Base-by-base conservation (phyloP, 2,888 invertebrate genomes). In the Caenorhabditis japonica region DNA sequence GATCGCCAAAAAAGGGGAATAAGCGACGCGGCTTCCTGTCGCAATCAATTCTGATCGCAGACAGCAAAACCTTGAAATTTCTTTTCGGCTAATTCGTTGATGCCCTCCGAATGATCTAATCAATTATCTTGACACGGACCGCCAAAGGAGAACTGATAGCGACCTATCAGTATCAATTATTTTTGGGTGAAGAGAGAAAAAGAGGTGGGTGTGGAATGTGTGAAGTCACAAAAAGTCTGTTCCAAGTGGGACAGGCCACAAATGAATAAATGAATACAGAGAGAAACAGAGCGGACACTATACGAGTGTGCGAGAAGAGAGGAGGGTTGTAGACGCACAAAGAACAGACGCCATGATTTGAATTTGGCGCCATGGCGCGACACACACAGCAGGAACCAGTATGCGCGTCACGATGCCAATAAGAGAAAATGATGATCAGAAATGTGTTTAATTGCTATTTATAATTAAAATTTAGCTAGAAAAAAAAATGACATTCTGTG, bases 81-180 rank as follows among this genome's bases (percentile, higher is more conserved):
- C 53, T 64, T 33, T 17, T 53, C 52, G 41, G 55, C 64, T 64
- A 64, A 64, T 64, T 64, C 64, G 64, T 39, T 56, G 55, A 64
- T 64, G 39, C 49, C 47, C 39, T n/a, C n/a, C n/a, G n/a, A n/a
- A 39, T 4, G 10, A 25, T 52, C 55, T 46, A 39, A 64, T 56
- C 55, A 64, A 64, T 64, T 64, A 64, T 55, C 64, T 62, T 62
- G 62, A 62, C 43, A 43, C 64, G 64, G 64, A 64, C 49, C 64
- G 64, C 55, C 55, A 64, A 64, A 64, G 43, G 47, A 30, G 46
- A 64, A 64, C 64, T 64, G 56, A 64, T 64, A 47, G 55, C 41
- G 33, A 27, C 25, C 39, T 47, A 56, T 64, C 64, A 49, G 56
- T 55, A 64, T 55, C 64, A 64, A 36, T 38, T 38, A 47, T 36